Evolutionary conservation across 2,113 vertebrate genomes (phyloP).

Genomic region (Elephantulus edwardii): DNA sequence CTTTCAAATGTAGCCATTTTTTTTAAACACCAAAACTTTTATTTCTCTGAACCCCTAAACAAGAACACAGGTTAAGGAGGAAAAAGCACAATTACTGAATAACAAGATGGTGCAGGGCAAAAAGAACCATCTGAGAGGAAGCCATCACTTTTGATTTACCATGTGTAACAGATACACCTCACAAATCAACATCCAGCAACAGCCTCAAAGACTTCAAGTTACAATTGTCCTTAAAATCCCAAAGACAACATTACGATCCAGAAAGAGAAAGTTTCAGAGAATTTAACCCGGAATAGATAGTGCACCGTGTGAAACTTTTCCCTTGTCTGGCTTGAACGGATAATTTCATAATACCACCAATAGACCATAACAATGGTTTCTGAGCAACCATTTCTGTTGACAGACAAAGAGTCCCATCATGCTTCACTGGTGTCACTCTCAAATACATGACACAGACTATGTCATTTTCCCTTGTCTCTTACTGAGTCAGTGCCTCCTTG

Average conservation of each 20-base stretch:
- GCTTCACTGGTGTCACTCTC: not conserved
- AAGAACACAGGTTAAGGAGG: not conserved
- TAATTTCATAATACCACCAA: not conserved
- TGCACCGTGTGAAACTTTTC: not conserved
- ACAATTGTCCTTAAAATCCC: not conserved
- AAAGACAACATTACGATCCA: not conserved
- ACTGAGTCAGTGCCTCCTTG: not conserved
- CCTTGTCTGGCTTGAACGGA: not conserved
- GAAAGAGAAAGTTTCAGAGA: not conserved
- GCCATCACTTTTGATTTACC: not conserved
- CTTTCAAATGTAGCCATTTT: not conserved
- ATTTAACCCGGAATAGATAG: not conserved
- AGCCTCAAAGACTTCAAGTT: not conserved
- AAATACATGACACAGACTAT: not conserved
- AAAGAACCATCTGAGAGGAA: not conserved
- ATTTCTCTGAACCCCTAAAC: not conserved
- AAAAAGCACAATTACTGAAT: not conserved
- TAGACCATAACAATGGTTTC: not conserved
- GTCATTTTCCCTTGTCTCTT: not conserved
- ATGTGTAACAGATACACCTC: not conserved
- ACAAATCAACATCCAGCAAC: not conserved
- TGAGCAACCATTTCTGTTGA: not conserved
- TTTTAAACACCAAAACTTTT: not conserved
- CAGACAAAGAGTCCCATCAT: not conserved
- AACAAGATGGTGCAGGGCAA: not conserved